These are phyloP conservation scores for Chesias legatella DNA, from an alignment of 2,888 invertebrate species.

Conservation along the genomic window DNA sequence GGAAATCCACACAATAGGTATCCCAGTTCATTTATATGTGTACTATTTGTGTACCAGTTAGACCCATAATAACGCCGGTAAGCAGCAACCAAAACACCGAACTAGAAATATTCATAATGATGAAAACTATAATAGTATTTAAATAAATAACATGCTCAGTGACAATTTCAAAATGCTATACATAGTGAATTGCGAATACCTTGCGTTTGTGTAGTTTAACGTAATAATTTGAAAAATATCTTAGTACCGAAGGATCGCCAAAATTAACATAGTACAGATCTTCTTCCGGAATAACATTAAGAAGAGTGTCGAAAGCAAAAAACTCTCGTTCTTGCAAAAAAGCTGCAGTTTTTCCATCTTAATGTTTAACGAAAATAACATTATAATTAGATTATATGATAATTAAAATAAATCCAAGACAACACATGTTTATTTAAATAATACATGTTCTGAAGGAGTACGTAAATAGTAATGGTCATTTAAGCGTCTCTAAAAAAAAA, in stretches of 20 bases:
- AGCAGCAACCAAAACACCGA: conserved; percentile 60
- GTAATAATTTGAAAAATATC: conserved; percentile 51
- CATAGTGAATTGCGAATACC: too few relatives aligned
- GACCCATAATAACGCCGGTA: conserved; percentile 63
- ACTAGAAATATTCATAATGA: too few relatives aligned
- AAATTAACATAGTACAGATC: conserved; percentile 70
- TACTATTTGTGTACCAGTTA: conserved; percentile 53
- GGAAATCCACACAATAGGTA: conserved; percentile 69
- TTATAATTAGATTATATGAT: too few relatives aligned
- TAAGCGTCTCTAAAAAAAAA: too few relatives aligned
- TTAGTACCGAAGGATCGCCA: conserved; percentile 60
- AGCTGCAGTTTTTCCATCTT: conserved; percentile 70
- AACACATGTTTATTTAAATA: too few relatives aligned
- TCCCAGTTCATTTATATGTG: conserved; percentile 59
- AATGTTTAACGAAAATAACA: conserved; percentile 21
- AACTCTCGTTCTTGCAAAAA: conserved; percentile 65
- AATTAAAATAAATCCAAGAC: too few relatives aligned
- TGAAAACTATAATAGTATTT: too few relatives aligned
- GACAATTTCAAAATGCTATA: too few relatives aligned
- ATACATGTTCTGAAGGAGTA: too few relatives aligned
- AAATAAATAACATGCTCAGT: too few relatives aligned
- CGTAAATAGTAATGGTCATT: too few relatives aligned
- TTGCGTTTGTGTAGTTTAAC: conserved; percentile 55
- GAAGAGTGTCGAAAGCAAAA: conserved; percentile 56
- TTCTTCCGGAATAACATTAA: conserved; percentile 67